phyloP scores from a whole-genome alignment of 2,797 vertebrate genomes.

The Podarcis lilfordi region DNA sequence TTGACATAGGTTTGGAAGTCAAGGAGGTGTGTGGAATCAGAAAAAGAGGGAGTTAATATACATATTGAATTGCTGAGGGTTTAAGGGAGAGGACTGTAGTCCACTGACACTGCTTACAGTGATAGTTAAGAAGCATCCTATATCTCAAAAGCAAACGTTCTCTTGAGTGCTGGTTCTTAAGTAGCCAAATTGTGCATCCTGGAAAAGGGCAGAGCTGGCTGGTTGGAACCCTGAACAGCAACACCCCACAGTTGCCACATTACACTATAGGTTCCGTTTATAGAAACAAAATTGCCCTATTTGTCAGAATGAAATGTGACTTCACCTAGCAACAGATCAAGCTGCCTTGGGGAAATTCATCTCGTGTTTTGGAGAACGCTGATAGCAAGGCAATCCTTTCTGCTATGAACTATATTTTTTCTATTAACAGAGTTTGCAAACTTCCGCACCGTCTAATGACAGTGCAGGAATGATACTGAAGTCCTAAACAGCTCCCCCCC shows the following conservation, averaged over 20 bases:
- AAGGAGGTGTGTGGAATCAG: no score
- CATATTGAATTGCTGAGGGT: no score
- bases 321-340: neutral
- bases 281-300: neutral
- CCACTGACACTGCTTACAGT: no score
- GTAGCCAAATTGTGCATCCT: no score
- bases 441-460: slow-evolving; percentile 35
- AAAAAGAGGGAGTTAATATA: no score
- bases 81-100: no score
- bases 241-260: neutral
- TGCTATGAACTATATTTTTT: slow-evolving; percentile 25
- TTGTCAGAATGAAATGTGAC: neutral
- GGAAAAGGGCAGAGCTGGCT: neutral
- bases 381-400: slow-evolving; percentile 6
- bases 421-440: slow-evolving; percentile 31
- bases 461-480: slow-evolving; percentile 15
- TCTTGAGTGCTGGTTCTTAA: no score
- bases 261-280: neutral
- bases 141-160: no score
- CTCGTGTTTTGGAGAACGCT: neutral
- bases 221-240: neutral
- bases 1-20: no score
- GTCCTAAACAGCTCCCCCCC: neutral
- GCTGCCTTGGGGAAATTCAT: neutral
- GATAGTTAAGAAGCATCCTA: no score